Evolutionary conservation across 2,113 vertebrate genomes (phyloP).

Genomic region (Gadus macrocephalus): DNA sequence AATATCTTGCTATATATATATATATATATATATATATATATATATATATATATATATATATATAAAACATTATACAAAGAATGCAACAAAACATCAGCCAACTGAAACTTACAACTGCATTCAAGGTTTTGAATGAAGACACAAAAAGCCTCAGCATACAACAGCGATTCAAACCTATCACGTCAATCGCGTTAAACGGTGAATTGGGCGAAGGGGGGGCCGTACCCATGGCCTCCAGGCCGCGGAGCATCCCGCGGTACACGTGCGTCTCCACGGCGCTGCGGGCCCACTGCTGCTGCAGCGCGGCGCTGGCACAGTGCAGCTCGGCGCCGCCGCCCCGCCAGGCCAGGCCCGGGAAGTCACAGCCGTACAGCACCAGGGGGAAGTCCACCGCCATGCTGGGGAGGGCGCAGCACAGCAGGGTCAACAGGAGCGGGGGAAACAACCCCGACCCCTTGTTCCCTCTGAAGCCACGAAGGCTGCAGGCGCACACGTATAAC

Average conservation of each 20-base stretch:
- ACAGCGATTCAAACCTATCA: too few species aligned
- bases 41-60: too few species aligned
- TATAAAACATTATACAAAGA: neutral
- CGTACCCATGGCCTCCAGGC: slow-evolving; percentile 63
- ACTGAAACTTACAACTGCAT: too few species aligned
- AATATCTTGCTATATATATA: neutral
- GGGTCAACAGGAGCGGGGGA: neutral
- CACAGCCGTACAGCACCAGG: slow-evolving; percentile 84
- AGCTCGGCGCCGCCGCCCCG: slow-evolving; percentile 72
- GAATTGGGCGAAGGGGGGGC: neutral
- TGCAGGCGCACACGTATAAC: too few species aligned
- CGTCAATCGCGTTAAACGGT: too few species aligned
- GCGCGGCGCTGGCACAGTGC: slow-evolving; percentile 70
- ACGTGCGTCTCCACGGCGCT: slow-evolving; percentile 79
- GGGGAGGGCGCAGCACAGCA: neutral
- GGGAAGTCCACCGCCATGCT: slow-evolving; percentile 97
- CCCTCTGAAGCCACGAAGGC: too few species aligned
- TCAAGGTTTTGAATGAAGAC: too few species aligned
- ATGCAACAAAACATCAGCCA: too few species aligned
- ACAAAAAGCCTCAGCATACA: too few species aligned
- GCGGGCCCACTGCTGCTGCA: slow-evolving; percentile 88
- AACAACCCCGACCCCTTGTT: too few species aligned
- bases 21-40: neutral
- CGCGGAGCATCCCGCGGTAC: slow-evolving; percentile 79
- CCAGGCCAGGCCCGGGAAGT: slow-evolving; percentile 84